These are phyloP conservation scores for Panzeria rudis DNA, from an alignment of 2,888 invertebrate species.

Conservation along the genomic window DNA sequence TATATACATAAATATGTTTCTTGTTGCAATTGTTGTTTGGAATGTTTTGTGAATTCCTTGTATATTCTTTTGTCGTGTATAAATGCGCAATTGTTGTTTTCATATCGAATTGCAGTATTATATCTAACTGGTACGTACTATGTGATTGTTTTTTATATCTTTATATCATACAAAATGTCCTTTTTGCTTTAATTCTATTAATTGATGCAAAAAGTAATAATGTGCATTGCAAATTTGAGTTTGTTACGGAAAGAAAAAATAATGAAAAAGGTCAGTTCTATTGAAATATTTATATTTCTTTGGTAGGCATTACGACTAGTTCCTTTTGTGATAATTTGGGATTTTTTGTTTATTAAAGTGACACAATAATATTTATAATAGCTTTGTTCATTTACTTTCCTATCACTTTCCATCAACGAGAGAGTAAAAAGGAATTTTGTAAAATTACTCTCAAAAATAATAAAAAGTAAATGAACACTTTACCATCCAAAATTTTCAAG, in stretches of 20 bases:
- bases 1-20: neutral
- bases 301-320: no score
- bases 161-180: constrained; percentile 13
- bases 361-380: no score
- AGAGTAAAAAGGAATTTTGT: no score
- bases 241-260: no score
- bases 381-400: no score
- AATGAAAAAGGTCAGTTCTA: neutral
- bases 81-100: constrained; percentile 59
- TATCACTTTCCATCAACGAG: no score
- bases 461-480: no score
- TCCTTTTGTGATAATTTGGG: neutral
- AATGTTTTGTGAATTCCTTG: constrained; percentile 21
- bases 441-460: no score
- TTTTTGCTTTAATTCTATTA: neutral
- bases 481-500: no score
- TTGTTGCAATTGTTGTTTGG: constrained; percentile 42
- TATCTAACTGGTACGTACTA: constrained; percentile 1
- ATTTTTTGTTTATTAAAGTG: constrained; percentile 8
- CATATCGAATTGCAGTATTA: constrained; percentile 35
- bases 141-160: neutral
- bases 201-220: neutral
- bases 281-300: neutral
- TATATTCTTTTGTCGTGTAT: constrained; percentile 7
- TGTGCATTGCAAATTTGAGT: neutral